Percentiles rank a stretch among this genome's conserved stretches.
Conservation (phyloP, 2,797 vertebrate species). For the Sebastes nivosus region DNA sequence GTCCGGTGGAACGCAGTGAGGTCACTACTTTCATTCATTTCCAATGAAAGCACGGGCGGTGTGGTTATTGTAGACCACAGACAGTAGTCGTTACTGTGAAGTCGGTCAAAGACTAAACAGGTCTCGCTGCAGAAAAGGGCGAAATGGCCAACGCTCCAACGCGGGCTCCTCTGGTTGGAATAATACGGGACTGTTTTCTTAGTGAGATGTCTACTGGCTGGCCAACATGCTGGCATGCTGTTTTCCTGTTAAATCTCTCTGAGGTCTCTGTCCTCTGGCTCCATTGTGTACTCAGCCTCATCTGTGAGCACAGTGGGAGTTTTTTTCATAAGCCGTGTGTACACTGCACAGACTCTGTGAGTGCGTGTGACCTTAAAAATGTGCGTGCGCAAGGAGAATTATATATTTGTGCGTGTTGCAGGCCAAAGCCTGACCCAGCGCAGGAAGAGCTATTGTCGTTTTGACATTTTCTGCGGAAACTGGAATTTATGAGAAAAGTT, state of each 20-base stretch:
- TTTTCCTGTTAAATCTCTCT: slow-evolving; percentile 60
- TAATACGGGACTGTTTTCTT: slow-evolving; percentile 71
- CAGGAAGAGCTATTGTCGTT: slow-evolving; percentile 79
- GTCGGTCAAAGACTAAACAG: slow-evolving; percentile 53
- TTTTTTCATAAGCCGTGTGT: slow-evolving; percentile 39
- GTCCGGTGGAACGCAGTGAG: slow-evolving; percentile 54
- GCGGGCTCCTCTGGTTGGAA: slow-evolving; percentile 49
- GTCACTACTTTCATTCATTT: slow-evolving; percentile 69
- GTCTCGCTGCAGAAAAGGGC: slow-evolving; percentile 45
- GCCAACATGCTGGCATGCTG: slow-evolving; percentile 52
- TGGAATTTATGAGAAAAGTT: slow-evolving; percentile 66
- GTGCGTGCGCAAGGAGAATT: slow-evolving; percentile 52
- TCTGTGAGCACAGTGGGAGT: slow-evolving; percentile 58
- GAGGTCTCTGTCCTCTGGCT: slow-evolving; percentile 61
- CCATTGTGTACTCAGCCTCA: slow-evolving; percentile 60
- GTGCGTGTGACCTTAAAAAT: slow-evolving; percentile 61
- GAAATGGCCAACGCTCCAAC: slow-evolving; percentile 41
- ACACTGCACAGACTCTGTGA: slow-evolving; percentile 10
- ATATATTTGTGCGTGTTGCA: slow-evolving; percentile 1
- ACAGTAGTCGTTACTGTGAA: slow-evolving; percentile 69
- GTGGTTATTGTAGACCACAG: slow-evolving; percentile 68
- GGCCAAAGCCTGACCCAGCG: slow-evolving; percentile 39
- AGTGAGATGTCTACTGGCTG: slow-evolving; percentile 43
- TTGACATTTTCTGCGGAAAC: slow-evolving; percentile 76
- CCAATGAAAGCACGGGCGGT: slow-evolving; percentile 70